A percentile compares a stretch with the other conserved stretches of the same genome.
Evolutionary conservation across 2,888 invertebrate species (phyloP).

Genomic region (Peribatodes rhomboidaria): DNA sequence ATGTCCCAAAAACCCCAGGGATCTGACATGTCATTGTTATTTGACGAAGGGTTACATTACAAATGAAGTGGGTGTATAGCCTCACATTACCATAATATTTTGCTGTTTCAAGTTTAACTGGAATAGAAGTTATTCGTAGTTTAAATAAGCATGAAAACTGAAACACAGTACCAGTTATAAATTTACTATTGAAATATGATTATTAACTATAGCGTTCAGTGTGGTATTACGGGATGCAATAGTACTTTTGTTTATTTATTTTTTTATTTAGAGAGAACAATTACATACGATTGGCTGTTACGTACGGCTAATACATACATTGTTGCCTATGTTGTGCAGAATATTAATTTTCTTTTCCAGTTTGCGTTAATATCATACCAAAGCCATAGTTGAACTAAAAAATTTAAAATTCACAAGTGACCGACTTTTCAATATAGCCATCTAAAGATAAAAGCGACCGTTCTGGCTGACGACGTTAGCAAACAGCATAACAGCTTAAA

Average conservation of each 20-base stretch:
- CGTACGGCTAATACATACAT: too few relatives aligned
- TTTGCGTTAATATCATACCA: background rate
- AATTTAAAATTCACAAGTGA: slow-evolving; percentile 8
- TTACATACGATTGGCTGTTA: too few relatives aligned
- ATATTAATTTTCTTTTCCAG: background rate
- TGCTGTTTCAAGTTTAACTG: slow-evolving; percentile 1
- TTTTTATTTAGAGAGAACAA: too few relatives aligned
- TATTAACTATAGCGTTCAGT: too few relatives aligned
- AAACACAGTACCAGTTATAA: too few relatives aligned
- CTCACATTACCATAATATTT: background rate
- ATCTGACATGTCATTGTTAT: slow-evolving; percentile 18
- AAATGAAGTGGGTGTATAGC: slow-evolving; percentile 18
- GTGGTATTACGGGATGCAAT: too few relatives aligned
- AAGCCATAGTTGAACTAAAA: background rate
- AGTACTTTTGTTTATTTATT: too few relatives aligned
- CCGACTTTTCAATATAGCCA: slow-evolving; percentile 25
- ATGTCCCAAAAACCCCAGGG: slow-evolving; percentile 8
- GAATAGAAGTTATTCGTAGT: background rate
- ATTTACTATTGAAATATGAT: too few relatives aligned
- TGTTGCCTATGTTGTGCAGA: too few relatives aligned
- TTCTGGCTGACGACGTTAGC: slow-evolving; percentile 24
- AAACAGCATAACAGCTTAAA: slow-evolving; percentile 33
- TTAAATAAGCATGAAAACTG: background rate
- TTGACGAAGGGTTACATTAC: slow-evolving; percentile 22
- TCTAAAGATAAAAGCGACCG: slow-evolving; percentile 29